These are phyloP conservation scores for Cryptops parisi DNA, from an alignment of 2,888 invertebrate species.

Conservation along the genomic window DNA sequence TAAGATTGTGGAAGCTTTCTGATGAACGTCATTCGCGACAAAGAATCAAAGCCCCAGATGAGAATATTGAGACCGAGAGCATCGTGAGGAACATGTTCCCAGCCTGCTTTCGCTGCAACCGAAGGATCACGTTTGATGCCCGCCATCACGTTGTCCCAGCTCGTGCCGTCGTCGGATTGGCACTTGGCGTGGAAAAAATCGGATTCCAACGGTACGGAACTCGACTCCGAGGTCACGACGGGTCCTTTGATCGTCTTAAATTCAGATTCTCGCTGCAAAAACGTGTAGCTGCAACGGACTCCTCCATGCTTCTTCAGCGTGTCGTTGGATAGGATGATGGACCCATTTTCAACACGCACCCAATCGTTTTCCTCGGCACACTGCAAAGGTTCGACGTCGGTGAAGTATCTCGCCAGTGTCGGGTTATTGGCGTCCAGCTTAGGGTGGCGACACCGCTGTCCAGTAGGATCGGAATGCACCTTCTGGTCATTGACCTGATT, in stretches of 20 bases:
- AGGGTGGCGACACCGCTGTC: conserved; percentile 47
- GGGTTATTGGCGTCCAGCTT: conserved; percentile 48
- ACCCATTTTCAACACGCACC: conserved; percentile 38
- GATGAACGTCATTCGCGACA: conserved; percentile 66
- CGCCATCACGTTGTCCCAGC: conserved; percentile 52
- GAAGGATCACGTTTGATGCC: conserved; percentile 41
- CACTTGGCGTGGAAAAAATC: conserved; percentile 5
- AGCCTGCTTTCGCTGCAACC: conserved; percentile 33
- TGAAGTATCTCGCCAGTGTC: conserved; percentile 57
- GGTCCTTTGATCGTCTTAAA: not conserved
- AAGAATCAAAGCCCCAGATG: conserved; percentile 77
- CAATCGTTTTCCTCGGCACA: conserved; percentile 53
- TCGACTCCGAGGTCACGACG: not conserved
- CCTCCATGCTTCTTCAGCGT: not conserved
- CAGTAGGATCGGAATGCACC: not conserved
- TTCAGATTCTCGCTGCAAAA: conserved; percentile 4
- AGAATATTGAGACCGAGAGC: conserved; percentile 51
- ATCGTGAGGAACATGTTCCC: conserved; percentile 36
- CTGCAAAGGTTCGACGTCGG: conserved; percentile 43
- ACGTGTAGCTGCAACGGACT: conserved; percentile 5
- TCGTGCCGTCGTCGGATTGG: conserved; percentile 20
- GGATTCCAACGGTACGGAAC: not conserved
- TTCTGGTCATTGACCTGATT: not conserved
- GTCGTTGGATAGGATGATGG: conserved; percentile 1
- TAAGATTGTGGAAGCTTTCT: conserved; percentile 62